Evolutionary conservation across 1,140 invertebrate genomes (phyloP).

Genomic region (Ceratina japonica): DNA sequence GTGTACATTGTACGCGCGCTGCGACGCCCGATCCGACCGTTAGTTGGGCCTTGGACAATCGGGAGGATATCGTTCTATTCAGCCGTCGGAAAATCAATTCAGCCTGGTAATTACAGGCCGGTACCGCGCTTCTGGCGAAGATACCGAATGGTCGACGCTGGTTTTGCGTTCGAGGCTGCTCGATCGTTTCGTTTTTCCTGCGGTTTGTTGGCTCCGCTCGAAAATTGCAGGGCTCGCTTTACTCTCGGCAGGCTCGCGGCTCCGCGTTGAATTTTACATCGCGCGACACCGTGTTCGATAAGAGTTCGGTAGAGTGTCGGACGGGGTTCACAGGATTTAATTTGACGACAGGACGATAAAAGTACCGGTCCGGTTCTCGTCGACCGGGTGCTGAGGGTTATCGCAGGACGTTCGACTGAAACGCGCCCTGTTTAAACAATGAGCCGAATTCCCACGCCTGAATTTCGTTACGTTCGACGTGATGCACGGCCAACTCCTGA

Average conservation of each 20-base stretch:
- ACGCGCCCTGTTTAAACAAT: slow-evolving; percentile 15
- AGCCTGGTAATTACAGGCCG: slow-evolving; percentile 49
- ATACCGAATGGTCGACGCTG: not conserved
- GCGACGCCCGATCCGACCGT: not conserved
- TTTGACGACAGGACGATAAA: slow-evolving; percentile 14
- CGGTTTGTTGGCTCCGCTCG: too few species aligned
- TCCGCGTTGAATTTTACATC: not conserved
- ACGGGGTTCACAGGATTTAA: slow-evolving; percentile 7
- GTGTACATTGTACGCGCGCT: slow-evolving; percentile 6
- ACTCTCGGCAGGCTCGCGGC: too few species aligned
- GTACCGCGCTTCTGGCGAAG: slow-evolving; percentile 5
- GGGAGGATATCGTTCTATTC: slow-evolving; percentile 55
- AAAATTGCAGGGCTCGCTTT: too few species aligned
- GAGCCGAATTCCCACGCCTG: not conserved
- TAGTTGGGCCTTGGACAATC: slow-evolving; percentile 38
- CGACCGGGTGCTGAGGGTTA: not conserved
- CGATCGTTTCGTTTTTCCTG: too few species aligned
- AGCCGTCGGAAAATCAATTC: slow-evolving; percentile 60
- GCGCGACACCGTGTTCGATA: slow-evolving; percentile 3
- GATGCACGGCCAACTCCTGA: not conserved
- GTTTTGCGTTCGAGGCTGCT: too few species aligned
- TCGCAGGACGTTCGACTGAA: slow-evolving; percentile 2
- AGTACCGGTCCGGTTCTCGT: not conserved
- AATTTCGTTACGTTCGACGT: not conserved
- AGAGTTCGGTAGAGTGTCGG: not conserved